Evolutionary conservation across 2,888 invertebrate species (phyloP).

Genomic region (Lasioglossum zephyrum): DNA sequence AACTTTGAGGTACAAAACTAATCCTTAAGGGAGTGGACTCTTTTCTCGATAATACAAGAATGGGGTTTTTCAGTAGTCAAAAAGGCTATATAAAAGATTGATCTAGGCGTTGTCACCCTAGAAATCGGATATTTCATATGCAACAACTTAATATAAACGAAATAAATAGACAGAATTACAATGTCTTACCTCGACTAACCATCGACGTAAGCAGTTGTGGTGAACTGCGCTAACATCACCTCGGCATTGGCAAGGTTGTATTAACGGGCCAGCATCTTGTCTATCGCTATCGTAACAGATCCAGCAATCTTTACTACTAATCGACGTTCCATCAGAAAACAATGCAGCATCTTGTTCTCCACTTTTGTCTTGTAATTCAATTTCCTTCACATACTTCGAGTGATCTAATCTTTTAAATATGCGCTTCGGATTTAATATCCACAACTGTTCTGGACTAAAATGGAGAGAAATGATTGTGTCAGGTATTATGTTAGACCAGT

Average conservation of each 20-base stretch:
- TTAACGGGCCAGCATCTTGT: slow-evolving; percentile 90
- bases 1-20: no score
- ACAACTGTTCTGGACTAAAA: slow-evolving; percentile 92
- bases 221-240: slow-evolving; percentile 97
- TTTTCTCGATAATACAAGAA: no score
- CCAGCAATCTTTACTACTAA: slow-evolving; percentile 93
- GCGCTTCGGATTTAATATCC: slow-evolving; percentile 96
- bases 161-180: neutral
- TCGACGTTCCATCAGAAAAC: slow-evolving; percentile 83
- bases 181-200: slow-evolving; percentile 92
- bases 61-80: no score
- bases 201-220: slow-evolving; percentile 94
- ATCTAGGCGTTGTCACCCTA: no score
- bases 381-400: slow-evolving; percentile 78
- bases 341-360: slow-evolving; percentile 72
- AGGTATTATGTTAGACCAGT: neutral
- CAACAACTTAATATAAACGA: neutral
- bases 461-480: slow-evolving; percentile 8
- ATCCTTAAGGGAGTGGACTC: no score
- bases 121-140: no score
- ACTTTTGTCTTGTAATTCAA: slow-evolving; percentile 80
- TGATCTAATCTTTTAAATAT: slow-evolving; percentile 88
- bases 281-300: slow-evolving; percentile 95
- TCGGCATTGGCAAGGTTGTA: slow-evolving; percentile 95
- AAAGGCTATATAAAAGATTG: no score